Conservation (phyloP, 2,888 invertebrate genomes). For the Hyles lineata region DNA sequence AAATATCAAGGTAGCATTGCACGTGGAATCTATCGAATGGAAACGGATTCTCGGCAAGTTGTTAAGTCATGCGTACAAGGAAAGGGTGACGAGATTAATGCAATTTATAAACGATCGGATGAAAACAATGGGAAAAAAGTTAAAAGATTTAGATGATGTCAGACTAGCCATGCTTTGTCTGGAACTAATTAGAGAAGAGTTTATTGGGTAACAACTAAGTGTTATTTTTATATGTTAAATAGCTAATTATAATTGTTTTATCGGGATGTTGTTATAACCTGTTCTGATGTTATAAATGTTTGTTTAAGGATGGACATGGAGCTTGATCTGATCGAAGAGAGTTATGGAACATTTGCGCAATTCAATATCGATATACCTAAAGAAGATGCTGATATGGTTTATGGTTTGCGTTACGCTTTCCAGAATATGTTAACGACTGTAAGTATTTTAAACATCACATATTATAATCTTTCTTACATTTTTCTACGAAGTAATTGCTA, state of each 20-base stretch:
- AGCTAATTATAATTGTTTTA: neutral
- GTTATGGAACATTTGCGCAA: conserved; percentile 88
- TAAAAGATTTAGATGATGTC: conserved; percentile 92
- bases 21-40: conserved; percentile 92
- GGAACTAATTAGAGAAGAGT: conserved; percentile 89
- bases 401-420: conserved; percentile 91
- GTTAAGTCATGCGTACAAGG: conserved; percentile 88
- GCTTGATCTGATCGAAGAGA: conserved; percentile 91
- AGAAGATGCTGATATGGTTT: conserved; percentile 92
- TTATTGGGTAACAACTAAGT: conserved; percentile 82
- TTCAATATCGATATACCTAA: conserved; percentile 88
- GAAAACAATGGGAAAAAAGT: conserved; percentile 87
- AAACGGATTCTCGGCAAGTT: conserved; percentile 89
- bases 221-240: conserved; percentile 4
- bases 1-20: conserved; percentile 86
- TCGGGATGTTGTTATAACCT: neutral
- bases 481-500: conserved; percentile 10
- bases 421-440: conserved; percentile 90
- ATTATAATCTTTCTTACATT: neutral
- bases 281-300: conserved; percentile 19
- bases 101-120: conserved; percentile 91
- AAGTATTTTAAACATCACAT: conserved; percentile 52
- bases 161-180: conserved; percentile 92
- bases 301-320: conserved; percentile 88
- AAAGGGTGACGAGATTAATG: conserved; percentile 88